Base-by-base conservation (phyloP, 1,140 invertebrate genomes). In the Tribolium castaneum region DNA sequence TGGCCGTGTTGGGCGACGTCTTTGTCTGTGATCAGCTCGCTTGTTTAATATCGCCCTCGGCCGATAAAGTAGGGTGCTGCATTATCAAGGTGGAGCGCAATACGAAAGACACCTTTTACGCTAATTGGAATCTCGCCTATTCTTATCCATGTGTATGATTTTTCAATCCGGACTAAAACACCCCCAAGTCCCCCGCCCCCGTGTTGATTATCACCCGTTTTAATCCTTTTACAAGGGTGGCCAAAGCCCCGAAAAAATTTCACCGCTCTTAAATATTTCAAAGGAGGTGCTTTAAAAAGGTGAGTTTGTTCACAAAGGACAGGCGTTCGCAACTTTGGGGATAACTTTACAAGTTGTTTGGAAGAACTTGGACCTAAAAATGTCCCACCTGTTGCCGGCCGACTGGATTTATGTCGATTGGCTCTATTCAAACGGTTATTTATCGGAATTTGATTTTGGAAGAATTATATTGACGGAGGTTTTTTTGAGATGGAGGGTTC, bases 51-150 rank as follows among this genome's bases (percentile, higher is more conserved):
- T 82, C 78, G 81, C 81, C 77, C 76, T 76, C 50, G 78, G 81
- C 82, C 82, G 77, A 82, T 81, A 81, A 78, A 81, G 80, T 80
- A 78, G 80, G 79, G 78, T 79, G 77, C 78, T 59, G 51, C 72
- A 81, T 80, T 77, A 79, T 78, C 49, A 81, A 78, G 75, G 75
- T 71, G 66, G 45, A 22, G 34, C 70, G 75, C 54, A 76, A 78
- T 80, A 78, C 56, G 51, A 81, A 80, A 81, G 80, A 81, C 81
- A 83, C 82, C 82, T 82, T 78, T 83, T 82, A 82, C 80, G 80
- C 82, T 83, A 82, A 83, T 82, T 82, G 82, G 78, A 82, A 80
- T 56, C 75, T 73, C 76, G 14, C 59, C 14, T 66, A 66, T 66
- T 66, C 59, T 66, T 66, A 12, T 66, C n/a, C 30, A 25, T 54